Percentiles rank a stretch among this genome's conserved stretches.
phyloP scores from a whole-genome alignment of 2,797 vertebrate genomes.

The Neopelma chrysocephalum region DNA sequence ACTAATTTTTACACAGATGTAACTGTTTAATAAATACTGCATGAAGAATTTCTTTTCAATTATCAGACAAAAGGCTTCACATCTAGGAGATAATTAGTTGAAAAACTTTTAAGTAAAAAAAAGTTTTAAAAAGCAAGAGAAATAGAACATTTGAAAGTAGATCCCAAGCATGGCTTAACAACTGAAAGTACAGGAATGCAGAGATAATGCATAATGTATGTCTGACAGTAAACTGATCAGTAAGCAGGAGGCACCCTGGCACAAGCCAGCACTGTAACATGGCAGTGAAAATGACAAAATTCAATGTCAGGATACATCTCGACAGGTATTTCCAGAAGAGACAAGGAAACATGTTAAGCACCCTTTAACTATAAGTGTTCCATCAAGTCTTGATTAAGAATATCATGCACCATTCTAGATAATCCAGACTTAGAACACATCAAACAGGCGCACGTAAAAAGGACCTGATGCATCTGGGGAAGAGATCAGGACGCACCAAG shows the following conservation, averaged over 20 bases:
- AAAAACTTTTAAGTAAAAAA: background rate
- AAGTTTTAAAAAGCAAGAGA: background rate
- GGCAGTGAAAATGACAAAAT: background rate
- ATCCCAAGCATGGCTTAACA: background rate
- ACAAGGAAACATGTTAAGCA: background rate
- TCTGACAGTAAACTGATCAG: background rate
- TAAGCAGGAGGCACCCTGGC: background rate
- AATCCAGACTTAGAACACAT: background rate
- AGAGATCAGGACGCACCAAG: background rate
- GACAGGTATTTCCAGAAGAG: background rate
- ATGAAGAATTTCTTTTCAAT: background rate
- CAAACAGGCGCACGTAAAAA: background rate
- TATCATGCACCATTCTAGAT: background rate
- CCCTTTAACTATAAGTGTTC: background rate
- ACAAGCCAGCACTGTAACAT: rapidly evolving
- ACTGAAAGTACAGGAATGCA: background rate
- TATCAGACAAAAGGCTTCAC: background rate
- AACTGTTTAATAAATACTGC: background rate
- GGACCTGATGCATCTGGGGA: background rate
- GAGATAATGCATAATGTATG: background rate
- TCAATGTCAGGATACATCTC: background rate
- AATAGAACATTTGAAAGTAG: background rate
- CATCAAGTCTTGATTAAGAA: background rate
- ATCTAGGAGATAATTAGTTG: background rate
- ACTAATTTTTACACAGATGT: background rate